phyloP scores from a whole-genome alignment of 2,113 vertebrate genomes.

The Heloderma charlesbogerti region DNA sequence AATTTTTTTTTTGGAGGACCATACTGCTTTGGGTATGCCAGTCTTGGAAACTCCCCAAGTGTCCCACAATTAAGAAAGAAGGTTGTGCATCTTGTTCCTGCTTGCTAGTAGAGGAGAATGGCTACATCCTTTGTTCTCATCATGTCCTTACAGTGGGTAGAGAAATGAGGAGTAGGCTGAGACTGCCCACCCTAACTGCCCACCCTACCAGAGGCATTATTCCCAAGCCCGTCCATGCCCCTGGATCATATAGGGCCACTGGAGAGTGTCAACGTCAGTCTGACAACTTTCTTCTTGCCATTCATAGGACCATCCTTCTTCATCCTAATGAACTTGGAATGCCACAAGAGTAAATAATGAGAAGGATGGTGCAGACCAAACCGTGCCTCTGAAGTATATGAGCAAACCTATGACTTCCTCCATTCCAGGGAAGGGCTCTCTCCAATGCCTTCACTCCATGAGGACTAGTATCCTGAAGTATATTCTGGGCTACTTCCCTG shows the following conservation, averaged over 20 bases:
- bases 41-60: neutral
- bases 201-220: too few species aligned
- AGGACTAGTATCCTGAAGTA: neutral
- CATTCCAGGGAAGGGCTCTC: neutral
- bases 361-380: constrained; percentile 36
- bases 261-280: constrained; percentile 15
- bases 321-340: constrained; percentile 66
- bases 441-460: constrained; percentile 30
- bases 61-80: neutral
- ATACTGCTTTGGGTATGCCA: neutral
- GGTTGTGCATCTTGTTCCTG: neutral
- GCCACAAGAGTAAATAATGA: constrained; percentile 70
- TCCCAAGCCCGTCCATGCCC: too few species aligned
- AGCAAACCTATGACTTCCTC: neutral
- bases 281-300: constrained; percentile 54
- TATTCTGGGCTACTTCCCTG: neutral
- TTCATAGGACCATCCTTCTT: constrained; percentile 61
- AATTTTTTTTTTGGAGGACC: neutral
- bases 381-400: neutral
- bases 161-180: too few species aligned
- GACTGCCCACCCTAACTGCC: too few species aligned
- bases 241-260: too few species aligned
- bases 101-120: too few species aligned
- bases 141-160: too few species aligned
- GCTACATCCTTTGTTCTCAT: too few species aligned